Percentiles rank a stretch among this genome's conserved stretches.
phyloP scores from a whole-genome alignment of 2,113 vertebrate species.

The Felis chaus region DNA sequence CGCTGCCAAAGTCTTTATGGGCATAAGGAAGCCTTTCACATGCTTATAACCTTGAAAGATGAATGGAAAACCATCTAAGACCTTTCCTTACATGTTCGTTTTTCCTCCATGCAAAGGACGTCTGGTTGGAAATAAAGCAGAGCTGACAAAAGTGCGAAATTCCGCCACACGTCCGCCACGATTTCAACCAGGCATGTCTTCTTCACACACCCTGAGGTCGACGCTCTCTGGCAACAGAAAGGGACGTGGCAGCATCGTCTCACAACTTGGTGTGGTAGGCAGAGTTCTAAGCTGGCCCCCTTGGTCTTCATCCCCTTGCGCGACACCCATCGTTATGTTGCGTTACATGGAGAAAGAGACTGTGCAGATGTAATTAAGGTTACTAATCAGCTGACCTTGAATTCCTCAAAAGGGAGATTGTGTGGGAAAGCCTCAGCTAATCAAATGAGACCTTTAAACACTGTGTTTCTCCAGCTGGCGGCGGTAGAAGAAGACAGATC shows the following conservation, averaged over 20 bases:
- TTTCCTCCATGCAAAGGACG: constrained; percentile 45
- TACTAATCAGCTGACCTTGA: constrained; percentile 21
- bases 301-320: neutral
- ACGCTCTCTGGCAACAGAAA: neutral
- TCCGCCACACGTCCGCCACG: neutral
- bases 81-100: constrained; percentile 54
- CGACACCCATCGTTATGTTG: neutral
- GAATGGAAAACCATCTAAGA: constrained; percentile 63
- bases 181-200: neutral
- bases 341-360: neutral
- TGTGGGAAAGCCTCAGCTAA: neutral
- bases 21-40: constrained; percentile 44
- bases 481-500: neutral
- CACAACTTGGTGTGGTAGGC: too few species aligned
- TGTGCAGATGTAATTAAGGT: constrained; percentile 16
- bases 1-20: constrained; percentile 23
- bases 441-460: neutral
- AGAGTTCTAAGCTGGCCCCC: neutral
- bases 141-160: constrained; percentile 41
- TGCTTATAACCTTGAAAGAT: constrained; percentile 65
- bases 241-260: neutral
- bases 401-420: neutral
- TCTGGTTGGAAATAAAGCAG: constrained; percentile 64
- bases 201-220: neutral
- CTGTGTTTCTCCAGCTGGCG: neutral